These are phyloP conservation scores for Alviniconcha marisindica DNA, from an alignment of 1,140 invertebrate genomes.

Conservation along the genomic window DNA sequence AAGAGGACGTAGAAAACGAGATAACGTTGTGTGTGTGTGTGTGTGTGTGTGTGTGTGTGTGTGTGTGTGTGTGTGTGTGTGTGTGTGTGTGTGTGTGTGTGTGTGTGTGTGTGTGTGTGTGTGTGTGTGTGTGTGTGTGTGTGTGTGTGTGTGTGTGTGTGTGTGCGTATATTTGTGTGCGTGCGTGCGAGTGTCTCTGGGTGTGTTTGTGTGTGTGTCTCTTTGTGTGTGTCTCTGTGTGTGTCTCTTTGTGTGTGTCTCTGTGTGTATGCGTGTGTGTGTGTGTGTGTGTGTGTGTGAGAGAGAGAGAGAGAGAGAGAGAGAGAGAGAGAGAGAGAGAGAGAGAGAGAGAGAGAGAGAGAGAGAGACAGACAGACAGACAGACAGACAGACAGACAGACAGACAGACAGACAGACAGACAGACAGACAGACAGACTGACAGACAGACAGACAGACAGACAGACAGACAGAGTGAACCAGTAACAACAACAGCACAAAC, in stretches of 20 bases:
- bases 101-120: conserved; percentile 24
- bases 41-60: not conserved
- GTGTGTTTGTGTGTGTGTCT: not conserved
- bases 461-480: not conserved
- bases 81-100: conserved; percentile 10
- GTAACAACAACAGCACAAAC: not conserved
- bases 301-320: not conserved
- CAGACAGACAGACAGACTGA: not conserved
- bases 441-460: not conserved
- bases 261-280: not conserved
- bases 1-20: too few species aligned
- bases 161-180: not conserved
- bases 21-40: too few species aligned
- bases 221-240: not conserved
- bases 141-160: not conserved
- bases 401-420: not conserved
- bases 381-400: not conserved
- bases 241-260: not conserved
- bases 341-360: conserved; percentile 23
- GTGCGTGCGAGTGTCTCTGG: too few species aligned
- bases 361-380: conserved; percentile 21
- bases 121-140: conserved; percentile 1
- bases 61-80: conserved; percentile 10
- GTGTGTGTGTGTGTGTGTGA: not conserved
- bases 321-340: not conserved